Conservation (phyloP, 2,113 vertebrate genomes). For the Amblyopsis rosae region DNA sequence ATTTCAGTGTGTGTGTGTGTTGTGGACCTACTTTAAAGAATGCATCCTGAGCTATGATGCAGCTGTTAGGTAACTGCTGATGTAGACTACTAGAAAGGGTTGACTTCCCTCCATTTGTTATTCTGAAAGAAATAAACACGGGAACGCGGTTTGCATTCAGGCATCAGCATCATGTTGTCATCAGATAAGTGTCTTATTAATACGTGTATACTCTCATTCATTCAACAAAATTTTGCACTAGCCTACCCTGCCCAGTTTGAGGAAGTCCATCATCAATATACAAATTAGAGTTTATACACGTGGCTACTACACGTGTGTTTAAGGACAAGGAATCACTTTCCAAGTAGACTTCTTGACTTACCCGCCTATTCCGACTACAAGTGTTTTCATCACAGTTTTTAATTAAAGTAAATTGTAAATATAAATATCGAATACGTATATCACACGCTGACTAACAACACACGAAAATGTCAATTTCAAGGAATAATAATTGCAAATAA, state of each 20-base stretch:
- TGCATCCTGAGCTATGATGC: conserved; percentile 85
- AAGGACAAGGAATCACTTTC: too few relatives aligned
- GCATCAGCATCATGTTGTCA: too few relatives aligned
- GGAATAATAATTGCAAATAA: too few relatives aligned
- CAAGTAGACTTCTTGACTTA: conserved; percentile 68
- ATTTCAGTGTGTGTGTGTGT: not conserved
- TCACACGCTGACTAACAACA: not conserved
- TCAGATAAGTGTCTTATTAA: too few relatives aligned
- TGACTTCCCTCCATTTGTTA: conserved; percentile 94
- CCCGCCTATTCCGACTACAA: conserved; percentile 90
- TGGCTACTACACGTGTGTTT: too few relatives aligned
- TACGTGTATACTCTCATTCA: too few relatives aligned
- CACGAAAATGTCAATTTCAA: too few relatives aligned
- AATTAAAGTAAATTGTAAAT: not conserved
- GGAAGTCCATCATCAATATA: too few relatives aligned
- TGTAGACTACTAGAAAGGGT: conserved; percentile 84
- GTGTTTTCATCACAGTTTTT: conserved; percentile 75
- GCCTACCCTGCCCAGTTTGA: too few relatives aligned
- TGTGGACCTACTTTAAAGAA: conserved; percentile 88
- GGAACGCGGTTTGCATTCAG: not conserved
- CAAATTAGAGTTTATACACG: too few relatives aligned
- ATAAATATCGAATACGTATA: not conserved
- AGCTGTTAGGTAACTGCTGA: conserved; percentile 82
- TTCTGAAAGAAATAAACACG: conserved; percentile 65
- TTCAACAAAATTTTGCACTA: too few relatives aligned